phyloP scores from a whole-genome alignment of 2,113 vertebrate genomes.

The Reinhardtius hippoglossoides region DNA sequence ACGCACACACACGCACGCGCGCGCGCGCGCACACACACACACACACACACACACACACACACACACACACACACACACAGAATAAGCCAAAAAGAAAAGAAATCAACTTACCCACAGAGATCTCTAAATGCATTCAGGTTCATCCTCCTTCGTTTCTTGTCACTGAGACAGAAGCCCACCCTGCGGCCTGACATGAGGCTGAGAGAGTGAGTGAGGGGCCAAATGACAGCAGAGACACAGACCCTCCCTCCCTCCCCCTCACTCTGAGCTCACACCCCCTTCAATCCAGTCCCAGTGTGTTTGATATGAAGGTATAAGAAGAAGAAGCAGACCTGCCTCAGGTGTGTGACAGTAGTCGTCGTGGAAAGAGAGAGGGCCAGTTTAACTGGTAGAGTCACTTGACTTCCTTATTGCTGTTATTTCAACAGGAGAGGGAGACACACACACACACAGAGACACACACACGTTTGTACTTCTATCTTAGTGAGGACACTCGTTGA shows the following conservation, averaged over 20 bases:
- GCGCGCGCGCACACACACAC: too few species aligned
- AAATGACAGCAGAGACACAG: constrained; percentile 2
- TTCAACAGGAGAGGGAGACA: not conserved
- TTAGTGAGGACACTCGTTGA: too few species aligned
- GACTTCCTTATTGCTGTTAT: constrained; percentile 53
- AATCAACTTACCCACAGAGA: constrained; percentile 79
- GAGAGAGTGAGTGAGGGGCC: not conserved
- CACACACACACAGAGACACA: too few species aligned
- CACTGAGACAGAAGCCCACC: constrained; percentile 83
- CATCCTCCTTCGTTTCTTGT: constrained; percentile 80
- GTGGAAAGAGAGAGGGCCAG: not conserved
- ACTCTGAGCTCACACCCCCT: not conserved
- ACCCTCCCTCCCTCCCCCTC: too few species aligned
- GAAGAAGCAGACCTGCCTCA: not conserved
- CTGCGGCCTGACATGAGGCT: constrained; percentile 71
- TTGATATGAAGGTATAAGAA: not conserved
- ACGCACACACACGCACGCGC: too few species aligned
- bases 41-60: not conserved
- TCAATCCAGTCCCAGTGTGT: too few species aligned
- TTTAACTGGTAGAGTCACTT: constrained; percentile 10
- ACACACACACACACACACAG: not conserved
- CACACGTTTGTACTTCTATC: too few species aligned
- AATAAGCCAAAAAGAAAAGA: not conserved
- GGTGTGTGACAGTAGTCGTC: not conserved
- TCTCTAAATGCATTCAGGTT: constrained; percentile 77